Conservation (phyloP, 2,113 vertebrate genomes). For the Sceloporus tristichus region DNA sequence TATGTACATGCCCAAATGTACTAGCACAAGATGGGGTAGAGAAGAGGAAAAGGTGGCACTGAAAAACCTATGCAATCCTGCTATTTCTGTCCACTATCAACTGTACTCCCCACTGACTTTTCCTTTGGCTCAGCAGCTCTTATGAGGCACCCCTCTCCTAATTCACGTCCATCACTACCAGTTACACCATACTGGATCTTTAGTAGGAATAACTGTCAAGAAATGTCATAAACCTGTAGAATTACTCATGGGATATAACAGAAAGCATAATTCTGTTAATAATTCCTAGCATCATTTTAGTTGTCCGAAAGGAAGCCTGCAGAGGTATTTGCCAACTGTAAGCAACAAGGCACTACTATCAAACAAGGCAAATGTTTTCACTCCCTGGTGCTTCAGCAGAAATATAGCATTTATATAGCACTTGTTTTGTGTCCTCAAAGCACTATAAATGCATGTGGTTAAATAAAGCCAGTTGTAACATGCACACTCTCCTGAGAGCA, state of each 20-base stretch:
- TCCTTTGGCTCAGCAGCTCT: background rate
- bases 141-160: background rate
- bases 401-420: background rate
- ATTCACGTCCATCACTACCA: too few relatives aligned
- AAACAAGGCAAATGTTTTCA: conserved; percentile 44
- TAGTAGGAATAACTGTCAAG: background rate
- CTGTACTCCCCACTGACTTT: background rate
- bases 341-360: conserved; percentile 16
- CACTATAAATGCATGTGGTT: background rate
- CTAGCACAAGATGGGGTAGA: too few relatives aligned
- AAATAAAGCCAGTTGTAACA: background rate
- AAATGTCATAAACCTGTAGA: too few relatives aligned
- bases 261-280: too few relatives aligned
- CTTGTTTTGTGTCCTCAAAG: background rate
- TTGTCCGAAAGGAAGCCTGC: conserved; percentile 22
- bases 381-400: background rate
- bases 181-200: background rate
- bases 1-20: too few relatives aligned
- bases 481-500: background rate
- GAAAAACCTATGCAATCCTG: background rate
- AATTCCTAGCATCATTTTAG: too few relatives aligned
- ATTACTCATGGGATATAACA: too few relatives aligned
- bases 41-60: background rate
- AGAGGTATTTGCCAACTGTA: conserved; percentile 42
- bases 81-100: background rate